A percentile compares a stretch with the other conserved stretches of the same genome.
Conservation (phyloP, 92 coral and sea anemone genomes). For the Epizoanthus fatuus region DNA sequence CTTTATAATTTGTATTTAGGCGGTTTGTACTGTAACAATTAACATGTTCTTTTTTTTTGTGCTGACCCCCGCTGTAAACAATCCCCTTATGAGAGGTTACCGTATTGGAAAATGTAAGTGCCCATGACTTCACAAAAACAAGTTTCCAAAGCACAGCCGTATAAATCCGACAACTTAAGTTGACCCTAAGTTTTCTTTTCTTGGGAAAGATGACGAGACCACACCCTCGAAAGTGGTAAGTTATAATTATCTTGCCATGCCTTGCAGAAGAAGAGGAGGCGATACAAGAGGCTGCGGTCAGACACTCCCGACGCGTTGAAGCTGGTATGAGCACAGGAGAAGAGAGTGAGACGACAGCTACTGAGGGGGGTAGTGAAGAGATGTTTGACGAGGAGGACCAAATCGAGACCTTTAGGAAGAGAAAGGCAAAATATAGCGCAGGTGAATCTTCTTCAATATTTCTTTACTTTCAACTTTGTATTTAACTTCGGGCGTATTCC, state of each 20-base stretch:
- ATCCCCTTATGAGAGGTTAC: no score
- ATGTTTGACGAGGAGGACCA: slow-evolving; percentile 24
- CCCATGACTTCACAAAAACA: no score
- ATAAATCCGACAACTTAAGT: no score
- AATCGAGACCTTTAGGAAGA: slow-evolving; percentile 7
- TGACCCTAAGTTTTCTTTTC: no score
- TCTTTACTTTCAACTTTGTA: neutral
- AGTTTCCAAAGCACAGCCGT: no score
- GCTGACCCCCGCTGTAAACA: no score
- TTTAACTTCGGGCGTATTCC: no score
- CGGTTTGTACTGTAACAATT: no score
- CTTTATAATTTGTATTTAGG: no score
- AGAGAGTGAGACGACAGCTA: slow-evolving; percentile 39
- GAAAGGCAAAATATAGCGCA: slow-evolving; percentile 1
- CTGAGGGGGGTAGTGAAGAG: slow-evolving; percentile 22
- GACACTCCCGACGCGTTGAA: neutral
- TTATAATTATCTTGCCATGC: neutral
- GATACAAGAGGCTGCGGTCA: slow-evolving; percentile 9
- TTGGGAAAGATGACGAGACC: slow-evolving; percentile 91
- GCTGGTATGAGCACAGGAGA: slow-evolving; percentile 8
- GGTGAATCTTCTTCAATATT: neutral
- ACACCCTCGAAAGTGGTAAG: slow-evolving; percentile 74
- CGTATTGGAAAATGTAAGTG: no score
- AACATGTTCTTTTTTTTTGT: no score
- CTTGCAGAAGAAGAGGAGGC: neutral